Evolutionary conservation across 1,140 invertebrate genomes (phyloP), one percentile per base, ranked within the genome.

Genomic region (Caligus rogercresseyi): DNA sequence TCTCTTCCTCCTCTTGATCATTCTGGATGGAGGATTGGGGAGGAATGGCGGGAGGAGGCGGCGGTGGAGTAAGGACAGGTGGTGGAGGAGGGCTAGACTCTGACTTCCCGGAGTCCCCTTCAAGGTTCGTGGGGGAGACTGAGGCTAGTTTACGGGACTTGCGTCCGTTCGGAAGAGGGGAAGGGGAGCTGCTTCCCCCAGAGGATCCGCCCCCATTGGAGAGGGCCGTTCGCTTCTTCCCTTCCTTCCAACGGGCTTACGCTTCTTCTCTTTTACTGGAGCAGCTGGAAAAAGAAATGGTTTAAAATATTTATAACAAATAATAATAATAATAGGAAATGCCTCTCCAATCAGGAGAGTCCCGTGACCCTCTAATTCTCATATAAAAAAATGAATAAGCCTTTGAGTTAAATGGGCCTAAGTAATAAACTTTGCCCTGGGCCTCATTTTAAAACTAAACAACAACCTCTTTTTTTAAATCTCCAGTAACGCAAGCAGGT

Each of bases 1-100:
- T n/a, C n/a, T n/a, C n/a, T n/a, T n/a, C 25, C 61, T 19, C 1
- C 58, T 65, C 54, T 59, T 63, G 19, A 64, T 65, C 25, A 55
- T 52, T 43, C 24, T 54, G 18, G 57, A 16, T 1, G 64, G 61
- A 11, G 65, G 25, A 55, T 25, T 16, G 57, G 7, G 31, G n/a
- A n/a, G 31, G 31, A 43, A n/a, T n/a, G n/a, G n/a, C n/a, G n/a
- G n/a, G 7, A 43, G 31, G 31, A 66, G 25, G 59, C 25, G 20
- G 57, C n/a, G 31, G n/a, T 7, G 31, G 31, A 43, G 31, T n/a
- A 43, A 43, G 7, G n/a, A 43, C 31, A 43, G 31, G 31, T n/a
- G n/a, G n/a, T n/a, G n/a, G n/a, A n/a, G n/a, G n/a, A 43, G 31
- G n/a, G n/a, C 31, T 11, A 43, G 31, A 11, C n/a, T n/a, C n/a